Conservation (phyloP, 92 coral and sea anemone genomes). For the Desmophyllum pertusum region DNA sequence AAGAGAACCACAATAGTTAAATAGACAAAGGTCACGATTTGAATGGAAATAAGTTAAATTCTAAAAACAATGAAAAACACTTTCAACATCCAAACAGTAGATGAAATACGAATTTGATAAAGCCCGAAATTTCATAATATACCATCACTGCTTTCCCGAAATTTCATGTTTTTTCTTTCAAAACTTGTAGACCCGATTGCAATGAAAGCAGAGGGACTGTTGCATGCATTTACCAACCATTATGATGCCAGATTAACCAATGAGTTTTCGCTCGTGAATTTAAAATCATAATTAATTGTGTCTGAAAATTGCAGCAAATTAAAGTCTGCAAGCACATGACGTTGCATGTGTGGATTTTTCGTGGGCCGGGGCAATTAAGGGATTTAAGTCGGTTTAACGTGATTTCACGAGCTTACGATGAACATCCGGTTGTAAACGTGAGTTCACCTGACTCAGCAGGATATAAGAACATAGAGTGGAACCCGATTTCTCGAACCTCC, state of each 20-base stretch:
- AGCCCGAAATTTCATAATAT: neutral
- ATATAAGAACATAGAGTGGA: no score
- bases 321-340: neutral
- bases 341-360: neutral
- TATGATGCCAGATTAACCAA: neutral
- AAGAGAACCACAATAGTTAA: neutral
- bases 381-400: neutral
- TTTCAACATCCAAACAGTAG: neutral
- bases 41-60: neutral
- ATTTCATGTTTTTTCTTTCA: neutral
- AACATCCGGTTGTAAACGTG: conserved; percentile 10
- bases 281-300: neutral
- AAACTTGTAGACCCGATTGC: neutral
- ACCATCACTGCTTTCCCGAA: no score
- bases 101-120: neutral
- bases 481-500: no score
- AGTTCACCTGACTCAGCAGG: neutral
- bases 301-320: neutral
- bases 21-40: neutral
- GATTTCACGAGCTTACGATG: neutral
- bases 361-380: conserved; percentile 8
- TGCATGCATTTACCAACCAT: no score
- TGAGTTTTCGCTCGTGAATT: neutral
- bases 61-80: conserved; percentile 6
- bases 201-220: neutral